A percentile compares a stretch with the other conserved stretches of the same genome.
These are phyloP conservation scores for Perdita meconis DNA, from an alignment of 2,888 invertebrate species.

Conservation along the genomic window DNA sequence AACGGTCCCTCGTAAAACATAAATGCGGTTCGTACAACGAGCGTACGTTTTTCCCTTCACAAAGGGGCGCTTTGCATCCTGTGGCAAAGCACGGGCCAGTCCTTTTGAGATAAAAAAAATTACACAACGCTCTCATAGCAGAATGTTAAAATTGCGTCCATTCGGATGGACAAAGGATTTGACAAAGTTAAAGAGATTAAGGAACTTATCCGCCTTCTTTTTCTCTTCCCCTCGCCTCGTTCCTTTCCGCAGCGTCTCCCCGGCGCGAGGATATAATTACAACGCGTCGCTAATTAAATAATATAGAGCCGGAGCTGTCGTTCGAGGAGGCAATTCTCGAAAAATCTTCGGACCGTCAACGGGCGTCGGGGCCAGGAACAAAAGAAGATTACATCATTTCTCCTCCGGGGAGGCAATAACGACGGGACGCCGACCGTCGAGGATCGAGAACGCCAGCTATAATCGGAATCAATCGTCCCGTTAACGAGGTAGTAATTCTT, in stretches of 20 bases:
- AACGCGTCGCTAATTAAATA: too few species aligned
- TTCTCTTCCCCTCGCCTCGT: background rate
- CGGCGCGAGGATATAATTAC: too few species aligned
- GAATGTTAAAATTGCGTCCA: constrained; percentile 1
- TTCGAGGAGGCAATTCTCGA: background rate
- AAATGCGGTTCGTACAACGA: background rate
- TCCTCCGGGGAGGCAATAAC: constrained; percentile 40
- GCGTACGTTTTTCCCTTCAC: background rate
- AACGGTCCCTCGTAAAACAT: background rate
- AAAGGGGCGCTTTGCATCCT: background rate
- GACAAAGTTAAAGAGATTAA: background rate
- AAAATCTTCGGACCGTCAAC: constrained; percentile 23
- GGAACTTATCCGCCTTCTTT: background rate
- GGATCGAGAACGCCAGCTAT: constrained; percentile 53
- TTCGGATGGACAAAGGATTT: background rate
- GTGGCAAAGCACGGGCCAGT: background rate
- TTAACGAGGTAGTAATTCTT: constrained; percentile 68
- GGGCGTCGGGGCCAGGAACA: constrained; percentile 9
- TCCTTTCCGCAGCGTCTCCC: background rate
- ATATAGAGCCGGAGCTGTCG: background rate
- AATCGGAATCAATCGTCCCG: constrained; percentile 66
- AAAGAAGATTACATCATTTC: constrained; percentile 46
- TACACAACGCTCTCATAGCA: background rate
- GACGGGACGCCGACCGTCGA: constrained; percentile 20
- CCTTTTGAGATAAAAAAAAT: constrained; percentile 4